Conservation (phyloP, 1,140 invertebrate species). For the Dreissena rostriformis region DNA sequence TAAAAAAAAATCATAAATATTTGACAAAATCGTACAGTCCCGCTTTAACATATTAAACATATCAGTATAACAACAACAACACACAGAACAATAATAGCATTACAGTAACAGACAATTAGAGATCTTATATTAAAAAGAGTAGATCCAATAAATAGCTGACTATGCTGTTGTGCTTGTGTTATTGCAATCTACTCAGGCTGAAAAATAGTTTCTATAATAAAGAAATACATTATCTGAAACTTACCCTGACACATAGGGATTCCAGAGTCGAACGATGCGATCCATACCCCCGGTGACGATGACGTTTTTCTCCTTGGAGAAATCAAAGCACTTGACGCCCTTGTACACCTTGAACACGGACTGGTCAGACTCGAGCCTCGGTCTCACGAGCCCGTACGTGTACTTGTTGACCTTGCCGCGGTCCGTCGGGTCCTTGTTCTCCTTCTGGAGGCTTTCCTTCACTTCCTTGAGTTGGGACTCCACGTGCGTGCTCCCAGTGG, state of each 20-base stretch:
- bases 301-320: conserved; percentile 80
- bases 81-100: no score
- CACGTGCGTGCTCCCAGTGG: conserved; percentile 78
- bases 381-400: conserved; percentile 63
- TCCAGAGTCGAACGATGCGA: conserved; percentile 80
- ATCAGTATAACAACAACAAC: no score
- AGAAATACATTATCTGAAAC: conserved; percentile 23
- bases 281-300: conserved; percentile 82
- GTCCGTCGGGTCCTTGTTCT: conserved; percentile 47
- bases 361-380: conserved; percentile 77
- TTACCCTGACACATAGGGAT: conserved; percentile 80
- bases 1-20: no score
- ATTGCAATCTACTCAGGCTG: no score
- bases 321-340: conserved; percentile 81
- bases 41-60: no score
- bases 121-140: no score
- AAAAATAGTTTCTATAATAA: no score
- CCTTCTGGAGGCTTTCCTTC: conserved; percentile 48
- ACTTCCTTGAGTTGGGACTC: conserved; percentile 77
- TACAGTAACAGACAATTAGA: no score
- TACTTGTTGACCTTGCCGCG: conserved; percentile 56
- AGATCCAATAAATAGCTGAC: no score
- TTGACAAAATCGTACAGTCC: no score
- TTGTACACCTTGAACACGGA: conserved; percentile 81
- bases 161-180: no score